These are phyloP conservation scores for Ptilonorhynchus violaceus DNA, from an alignment of 2,113 vertebrate species.

Conservation along the genomic window DNA sequence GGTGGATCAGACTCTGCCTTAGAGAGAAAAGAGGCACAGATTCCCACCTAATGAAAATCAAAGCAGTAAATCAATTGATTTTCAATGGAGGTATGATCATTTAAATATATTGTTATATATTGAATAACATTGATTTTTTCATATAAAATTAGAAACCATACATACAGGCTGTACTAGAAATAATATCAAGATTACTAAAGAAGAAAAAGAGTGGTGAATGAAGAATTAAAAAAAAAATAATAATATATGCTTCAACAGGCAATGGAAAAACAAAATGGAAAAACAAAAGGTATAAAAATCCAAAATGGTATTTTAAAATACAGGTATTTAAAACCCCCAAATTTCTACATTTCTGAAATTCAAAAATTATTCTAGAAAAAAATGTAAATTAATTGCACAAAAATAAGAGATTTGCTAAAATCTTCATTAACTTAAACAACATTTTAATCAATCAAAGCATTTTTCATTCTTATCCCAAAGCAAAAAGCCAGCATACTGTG, in stretches of 20 bases:
- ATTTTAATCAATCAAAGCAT: neutral
- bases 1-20: neutral
- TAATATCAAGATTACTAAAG: neutral
- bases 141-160: neutral
- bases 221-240: neutral
- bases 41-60: neutral
- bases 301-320: neutral
- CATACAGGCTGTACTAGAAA: neutral
- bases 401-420: neutral
- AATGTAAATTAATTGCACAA: too few species aligned
- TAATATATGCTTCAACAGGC: neutral
- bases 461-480: neutral
- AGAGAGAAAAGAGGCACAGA: neutral
- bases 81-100: neutral
- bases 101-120: neutral
- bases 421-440: neutral
- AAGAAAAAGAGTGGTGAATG: neutral
- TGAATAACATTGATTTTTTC: neutral
- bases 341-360: neutral
- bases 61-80: neutral
- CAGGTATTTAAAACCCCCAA: fast-evolving
- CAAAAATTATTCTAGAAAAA: too few species aligned
- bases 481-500: neutral
- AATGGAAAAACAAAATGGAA: neutral
- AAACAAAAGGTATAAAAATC: neutral